phyloP scores from a whole-genome alignment of 2,888 invertebrate species.

The Lasioglossum vierecki region DNA sequence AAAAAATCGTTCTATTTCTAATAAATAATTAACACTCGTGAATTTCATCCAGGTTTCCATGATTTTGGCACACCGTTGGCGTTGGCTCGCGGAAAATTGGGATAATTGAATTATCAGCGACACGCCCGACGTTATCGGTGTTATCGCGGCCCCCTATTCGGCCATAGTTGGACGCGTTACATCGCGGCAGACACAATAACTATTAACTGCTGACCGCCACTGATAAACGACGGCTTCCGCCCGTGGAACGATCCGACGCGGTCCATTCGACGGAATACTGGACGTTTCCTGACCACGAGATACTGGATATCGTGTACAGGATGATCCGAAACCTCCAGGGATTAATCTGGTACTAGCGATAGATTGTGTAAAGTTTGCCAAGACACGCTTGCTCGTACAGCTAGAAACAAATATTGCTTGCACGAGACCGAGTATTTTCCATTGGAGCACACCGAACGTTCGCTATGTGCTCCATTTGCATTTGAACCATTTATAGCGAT shows the following conservation, averaged over 20 bases:
- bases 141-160: not conserved
- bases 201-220: not conserved
- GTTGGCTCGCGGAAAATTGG: slow-evolving; percentile 6
- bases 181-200: not conserved
- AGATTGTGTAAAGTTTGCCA: not conserved
- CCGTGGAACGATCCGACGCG: slow-evolving; percentile 18
- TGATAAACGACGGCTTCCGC: slow-evolving; percentile 13
- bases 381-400: not conserved
- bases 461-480: not conserved
- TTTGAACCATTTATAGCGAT: too few relatives aligned
- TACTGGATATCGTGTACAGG: not conserved
- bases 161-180: not conserved
- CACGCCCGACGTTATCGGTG: slow-evolving; percentile 5
- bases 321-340: not conserved
- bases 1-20: too few relatives aligned
- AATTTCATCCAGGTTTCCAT: not conserved
- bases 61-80: not conserved
- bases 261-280: not conserved
- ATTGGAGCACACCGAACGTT: not conserved
- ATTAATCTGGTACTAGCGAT: not conserved
- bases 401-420: not conserved
- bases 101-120: slow-evolving; percentile 27
- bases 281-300: not conserved
- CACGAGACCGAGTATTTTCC: not conserved
- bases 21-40: not conserved